Conservation (phyloP, 2,113 vertebrate genomes). For the Myanophis thanlyinensis region DNA sequence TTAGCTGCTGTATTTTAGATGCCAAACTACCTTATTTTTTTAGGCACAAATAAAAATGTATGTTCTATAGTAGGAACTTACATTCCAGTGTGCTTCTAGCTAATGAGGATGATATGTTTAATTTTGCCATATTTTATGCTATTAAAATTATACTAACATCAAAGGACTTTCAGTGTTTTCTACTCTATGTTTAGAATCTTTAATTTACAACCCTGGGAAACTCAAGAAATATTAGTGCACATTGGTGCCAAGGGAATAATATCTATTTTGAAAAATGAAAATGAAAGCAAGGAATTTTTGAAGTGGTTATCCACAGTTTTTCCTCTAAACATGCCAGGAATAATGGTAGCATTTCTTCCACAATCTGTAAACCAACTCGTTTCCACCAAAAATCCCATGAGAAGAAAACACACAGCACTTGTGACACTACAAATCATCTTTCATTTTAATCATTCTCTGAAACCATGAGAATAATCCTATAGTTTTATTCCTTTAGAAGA, state of each 20-base stretch:
- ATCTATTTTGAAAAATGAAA: constrained; percentile 33
- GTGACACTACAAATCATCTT: neutral
- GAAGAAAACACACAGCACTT: neutral
- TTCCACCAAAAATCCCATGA: neutral
- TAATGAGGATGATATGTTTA: neutral
- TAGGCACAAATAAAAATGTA: neutral
- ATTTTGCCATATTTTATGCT: neutral
- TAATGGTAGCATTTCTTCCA: constrained; percentile 2
- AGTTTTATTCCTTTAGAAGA: neutral
- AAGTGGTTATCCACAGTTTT: constrained; percentile 14
- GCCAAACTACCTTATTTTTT: neutral
- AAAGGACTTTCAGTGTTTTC: neutral
- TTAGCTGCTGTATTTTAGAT: neutral
- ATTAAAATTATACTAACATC: constrained; percentile 15
- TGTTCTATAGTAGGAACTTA: neutral
- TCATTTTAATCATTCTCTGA: neutral
- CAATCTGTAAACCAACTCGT: constrained; percentile 10
- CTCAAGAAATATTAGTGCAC: neutral
- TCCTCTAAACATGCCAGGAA: constrained; percentile 13
- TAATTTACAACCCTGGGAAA: constrained; percentile 5
- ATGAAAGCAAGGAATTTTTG: constrained; percentile 14
- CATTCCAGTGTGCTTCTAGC: neutral
- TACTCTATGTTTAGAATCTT: constrained; percentile 1
- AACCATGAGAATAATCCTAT: neutral
- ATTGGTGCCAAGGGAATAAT: neutral